These are phyloP conservation scores for Habropoda laboriosa DNA, from an alignment of 1,140 invertebrate genomes.

Conservation along the genomic window DNA sequence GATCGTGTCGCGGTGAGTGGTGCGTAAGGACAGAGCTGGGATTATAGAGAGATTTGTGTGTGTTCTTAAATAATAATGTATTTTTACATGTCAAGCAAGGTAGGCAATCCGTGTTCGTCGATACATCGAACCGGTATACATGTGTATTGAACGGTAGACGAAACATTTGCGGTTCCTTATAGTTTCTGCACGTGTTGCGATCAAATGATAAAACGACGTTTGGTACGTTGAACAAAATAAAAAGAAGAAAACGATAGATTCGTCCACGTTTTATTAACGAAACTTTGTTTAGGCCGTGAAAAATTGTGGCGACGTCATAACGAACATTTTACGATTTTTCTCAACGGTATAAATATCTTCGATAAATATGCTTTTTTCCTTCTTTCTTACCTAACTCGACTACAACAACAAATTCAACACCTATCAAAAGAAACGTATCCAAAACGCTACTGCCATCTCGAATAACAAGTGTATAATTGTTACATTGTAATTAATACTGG, in stretches of 20 bases:
- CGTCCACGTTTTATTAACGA: background rate
- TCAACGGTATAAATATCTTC: conserved; percentile 11
- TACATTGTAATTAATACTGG: conserved; percentile 63
- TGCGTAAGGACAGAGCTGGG: conserved; percentile 41
- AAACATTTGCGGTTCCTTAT: conserved; percentile 24
- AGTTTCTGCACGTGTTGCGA: background rate
- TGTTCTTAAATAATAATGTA: conserved; percentile 64
- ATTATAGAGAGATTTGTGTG: conserved; percentile 62
- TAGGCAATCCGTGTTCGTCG: conserved; percentile 42
- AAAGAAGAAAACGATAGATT: background rate
- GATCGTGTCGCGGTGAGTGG: background rate
- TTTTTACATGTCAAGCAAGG: conserved; percentile 56
- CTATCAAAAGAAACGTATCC: conserved; percentile 41
- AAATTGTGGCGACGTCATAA: background rate
- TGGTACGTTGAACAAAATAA: background rate
- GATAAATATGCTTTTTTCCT: conserved; percentile 30
- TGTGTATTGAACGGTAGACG: conserved; percentile 25
- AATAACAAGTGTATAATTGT: conserved; percentile 30
- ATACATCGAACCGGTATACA: conserved; percentile 56
- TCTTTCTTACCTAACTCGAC: conserved; percentile 42
- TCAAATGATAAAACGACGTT: background rate
- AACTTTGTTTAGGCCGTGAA: background rate
- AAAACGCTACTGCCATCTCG: conserved; percentile 46
- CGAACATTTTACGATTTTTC: background rate
- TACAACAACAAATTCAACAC: conserved; percentile 50